Conservation (phyloP, 2,888 invertebrate genomes). For the Dyspetes luteomarginatus region DNA sequence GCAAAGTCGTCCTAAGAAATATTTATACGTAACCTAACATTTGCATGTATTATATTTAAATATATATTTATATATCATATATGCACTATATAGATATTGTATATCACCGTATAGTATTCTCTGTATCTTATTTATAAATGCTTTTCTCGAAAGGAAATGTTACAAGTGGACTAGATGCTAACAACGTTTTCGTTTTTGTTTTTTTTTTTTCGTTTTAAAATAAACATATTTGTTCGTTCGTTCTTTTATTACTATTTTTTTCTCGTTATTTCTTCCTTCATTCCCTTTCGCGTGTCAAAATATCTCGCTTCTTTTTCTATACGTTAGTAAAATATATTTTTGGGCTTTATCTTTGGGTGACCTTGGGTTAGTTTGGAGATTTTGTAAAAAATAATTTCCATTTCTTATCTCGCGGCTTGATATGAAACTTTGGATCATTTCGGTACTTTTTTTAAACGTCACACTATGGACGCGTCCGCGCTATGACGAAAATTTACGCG, state of each 20-base stretch:
- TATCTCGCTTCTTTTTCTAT: constrained; percentile 69
- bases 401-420: constrained; percentile 44
- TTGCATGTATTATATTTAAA: constrained; percentile 62
- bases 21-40: constrained; percentile 63
- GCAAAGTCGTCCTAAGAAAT: constrained; percentile 71
- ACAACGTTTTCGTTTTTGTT: constrained; percentile 68
- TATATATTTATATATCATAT: constrained; percentile 58
- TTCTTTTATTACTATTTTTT: constrained; percentile 36
- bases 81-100: constrained; percentile 48
- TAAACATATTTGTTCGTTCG: constrained; percentile 65
- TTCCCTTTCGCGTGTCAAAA: constrained; percentile 59
- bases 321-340: constrained; percentile 80
- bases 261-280: constrained; percentile 17
- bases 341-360: constrained; percentile 80
- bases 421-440: constrained; percentile 46
- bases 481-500: constrained; percentile 5
- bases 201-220: constrained; percentile 67
- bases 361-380: constrained; percentile 70
- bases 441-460: constrained; percentile 13
- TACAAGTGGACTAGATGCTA: constrained; percentile 69
- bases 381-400: constrained; percentile 71
- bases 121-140: constrained; percentile 58
- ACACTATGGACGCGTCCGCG: not conserved
- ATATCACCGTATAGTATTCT: constrained; percentile 54
- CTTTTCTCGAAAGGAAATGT: constrained; percentile 56